These are phyloP conservation scores for Nomada flava DNA, from an alignment of 2,888 invertebrate species.

Conservation along the genomic window DNA sequence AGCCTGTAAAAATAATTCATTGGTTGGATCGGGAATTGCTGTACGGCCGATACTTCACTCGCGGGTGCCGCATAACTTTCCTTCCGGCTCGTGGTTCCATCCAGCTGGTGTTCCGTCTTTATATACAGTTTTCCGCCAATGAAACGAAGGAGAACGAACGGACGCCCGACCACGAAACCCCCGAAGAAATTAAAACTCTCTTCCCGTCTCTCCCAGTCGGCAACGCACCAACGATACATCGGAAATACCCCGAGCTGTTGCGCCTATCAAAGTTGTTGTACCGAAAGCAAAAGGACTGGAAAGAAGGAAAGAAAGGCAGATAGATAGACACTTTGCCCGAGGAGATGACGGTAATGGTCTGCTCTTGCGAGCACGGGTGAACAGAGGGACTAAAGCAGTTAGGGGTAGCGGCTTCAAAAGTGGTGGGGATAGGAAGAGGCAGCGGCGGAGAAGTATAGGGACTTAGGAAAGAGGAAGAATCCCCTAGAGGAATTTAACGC, in stretches of 20 bases:
- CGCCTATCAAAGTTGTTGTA: slow-evolving; percentile 50
- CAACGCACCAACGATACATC: slow-evolving; percentile 21
- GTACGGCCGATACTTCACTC: slow-evolving; percentile 10
- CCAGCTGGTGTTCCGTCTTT: slow-evolving; percentile 2
- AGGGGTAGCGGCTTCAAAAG: neutral
- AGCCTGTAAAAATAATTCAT: slow-evolving; percentile 57
- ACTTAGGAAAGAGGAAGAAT: slow-evolving; percentile 60
- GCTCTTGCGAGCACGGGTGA: slow-evolving; percentile 45
- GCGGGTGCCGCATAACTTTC: slow-evolving; percentile 31
- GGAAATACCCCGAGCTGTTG: slow-evolving; percentile 49
- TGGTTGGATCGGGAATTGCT: slow-evolving; percentile 14
- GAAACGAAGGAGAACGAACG: slow-evolving; percentile 15
- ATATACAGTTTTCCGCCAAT: slow-evolving; percentile 4
- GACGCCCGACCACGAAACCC: slow-evolving; percentile 16
- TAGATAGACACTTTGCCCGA: slow-evolving; percentile 39
- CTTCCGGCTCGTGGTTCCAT: slow-evolving; percentile 3
- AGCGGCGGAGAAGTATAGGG: slow-evolving; percentile 34
- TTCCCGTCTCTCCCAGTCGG: neutral
- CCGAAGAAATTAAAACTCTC: slow-evolving; percentile 63
- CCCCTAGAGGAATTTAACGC: slow-evolving; percentile 78
- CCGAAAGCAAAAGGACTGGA: slow-evolving; percentile 13
- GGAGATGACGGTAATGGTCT: slow-evolving; percentile 49
- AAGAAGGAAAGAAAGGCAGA: neutral
- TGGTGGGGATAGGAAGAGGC: slow-evolving; percentile 35
- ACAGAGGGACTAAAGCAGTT: slow-evolving; percentile 15